Percentiles rank a stretch among this genome's conserved stretches.
phyloP scores from a whole-genome alignment of 30 jellyfish, hydroid and myxozoan species.

The Pelagia noctiluca region DNA sequence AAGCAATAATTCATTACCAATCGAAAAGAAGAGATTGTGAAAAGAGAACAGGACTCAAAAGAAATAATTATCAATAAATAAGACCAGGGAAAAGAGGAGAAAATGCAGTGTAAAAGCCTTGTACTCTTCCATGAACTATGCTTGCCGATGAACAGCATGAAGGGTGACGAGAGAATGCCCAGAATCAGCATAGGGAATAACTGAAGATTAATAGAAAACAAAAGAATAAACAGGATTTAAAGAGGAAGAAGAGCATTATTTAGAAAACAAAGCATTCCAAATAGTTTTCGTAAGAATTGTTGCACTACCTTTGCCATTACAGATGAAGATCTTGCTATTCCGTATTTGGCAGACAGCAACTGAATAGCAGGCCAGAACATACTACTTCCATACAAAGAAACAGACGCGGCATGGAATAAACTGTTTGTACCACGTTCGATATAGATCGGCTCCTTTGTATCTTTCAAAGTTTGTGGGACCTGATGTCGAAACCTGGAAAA shows the following conservation, averaged over 20 bases:
- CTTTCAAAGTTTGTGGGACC: background rate
- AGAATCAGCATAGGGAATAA: background rate
- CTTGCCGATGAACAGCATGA: background rate
- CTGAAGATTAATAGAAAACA: background rate
- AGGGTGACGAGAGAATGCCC: background rate
- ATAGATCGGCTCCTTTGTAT: background rate
- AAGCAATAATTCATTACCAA: background rate
- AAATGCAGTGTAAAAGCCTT: background rate
- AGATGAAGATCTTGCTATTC: background rate
- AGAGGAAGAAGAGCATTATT: background rate
- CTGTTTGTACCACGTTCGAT: background rate
- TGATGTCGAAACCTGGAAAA: slow-evolving; percentile 1
- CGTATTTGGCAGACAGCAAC: background rate
- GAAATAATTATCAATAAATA: too few species aligned
- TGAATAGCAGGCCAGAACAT: background rate
- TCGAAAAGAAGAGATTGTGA: background rate
- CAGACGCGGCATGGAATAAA: background rate
- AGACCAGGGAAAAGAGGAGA: background rate
- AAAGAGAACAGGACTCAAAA: background rate
- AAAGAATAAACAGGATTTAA: too few species aligned
- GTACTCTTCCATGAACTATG: background rate
- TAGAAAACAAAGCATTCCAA: background rate
- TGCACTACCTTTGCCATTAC: background rate
- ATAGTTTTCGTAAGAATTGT: background rate
- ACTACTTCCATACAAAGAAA: background rate